Evolutionary conservation across 1,140 invertebrate genomes (phyloP).

Genomic region (Eriosoma lanigerum): DNA sequence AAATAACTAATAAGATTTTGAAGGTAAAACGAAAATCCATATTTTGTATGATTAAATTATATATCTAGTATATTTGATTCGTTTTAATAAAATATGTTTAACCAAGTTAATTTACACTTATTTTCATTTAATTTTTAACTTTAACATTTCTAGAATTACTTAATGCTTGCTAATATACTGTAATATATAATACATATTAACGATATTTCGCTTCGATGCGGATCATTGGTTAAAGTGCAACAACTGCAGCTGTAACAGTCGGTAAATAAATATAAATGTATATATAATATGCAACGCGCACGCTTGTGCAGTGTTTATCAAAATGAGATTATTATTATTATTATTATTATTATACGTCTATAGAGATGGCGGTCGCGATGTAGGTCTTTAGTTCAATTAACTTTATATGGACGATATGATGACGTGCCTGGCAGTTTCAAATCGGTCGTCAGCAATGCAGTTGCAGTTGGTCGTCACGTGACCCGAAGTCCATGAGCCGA

Average conservation of each 20-base stretch:
- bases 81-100: too few relatives aligned
- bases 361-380: constrained; percentile 44
- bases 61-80: too few relatives aligned
- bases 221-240: not conserved
- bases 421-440: constrained; percentile 47
- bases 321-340: constrained; percentile 44
- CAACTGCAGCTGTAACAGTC: not conserved
- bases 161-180: too few relatives aligned
- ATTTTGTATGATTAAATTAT: too few relatives aligned
- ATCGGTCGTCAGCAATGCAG: constrained; percentile 49
- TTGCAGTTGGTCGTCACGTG: constrained; percentile 37
- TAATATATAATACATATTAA: not conserved
- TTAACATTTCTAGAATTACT: too few relatives aligned
- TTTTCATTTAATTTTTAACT: too few relatives aligned
- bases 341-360: constrained; percentile 10
- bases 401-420: constrained; percentile 50
- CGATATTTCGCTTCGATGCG: not conserved
- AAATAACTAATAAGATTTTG: too few relatives aligned
- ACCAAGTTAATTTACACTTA: too few relatives aligned
- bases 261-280: too few relatives aligned
- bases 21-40: too few relatives aligned
- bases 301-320: not conserved
- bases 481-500: constrained; percentile 49
- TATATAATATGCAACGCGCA: not conserved
- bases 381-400: constrained; percentile 52